Percentiles rank a stretch among this genome's conserved stretches.
phyloP scores from a whole-genome alignment of 2,888 invertebrate genomes.

The Ophonus ardosiacus region DNA sequence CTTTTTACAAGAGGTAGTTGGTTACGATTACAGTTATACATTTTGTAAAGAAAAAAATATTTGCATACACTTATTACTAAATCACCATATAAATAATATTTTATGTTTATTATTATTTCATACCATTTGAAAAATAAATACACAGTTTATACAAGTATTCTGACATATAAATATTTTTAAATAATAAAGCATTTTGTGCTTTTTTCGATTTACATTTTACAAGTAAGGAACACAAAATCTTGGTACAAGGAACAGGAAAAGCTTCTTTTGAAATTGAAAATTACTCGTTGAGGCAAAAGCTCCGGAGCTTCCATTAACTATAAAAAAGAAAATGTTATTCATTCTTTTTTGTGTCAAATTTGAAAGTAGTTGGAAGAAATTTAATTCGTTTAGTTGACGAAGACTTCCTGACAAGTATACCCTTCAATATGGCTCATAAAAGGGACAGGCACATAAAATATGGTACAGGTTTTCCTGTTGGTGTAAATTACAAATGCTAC shows the following conservation, averaged over 20 bases:
- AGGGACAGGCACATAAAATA: background rate
- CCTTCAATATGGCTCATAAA: background rate
- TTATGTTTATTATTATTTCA: too few relatives aligned
- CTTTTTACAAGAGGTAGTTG: too few relatives aligned
- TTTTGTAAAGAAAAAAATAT: too few relatives aligned
- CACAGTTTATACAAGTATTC: too few relatives aligned
- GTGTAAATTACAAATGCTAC: background rate
- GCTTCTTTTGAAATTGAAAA: background rate
- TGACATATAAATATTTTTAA: too few relatives aligned
- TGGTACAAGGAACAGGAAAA: background rate
- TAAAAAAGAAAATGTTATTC: background rate
- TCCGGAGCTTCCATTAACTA: background rate
- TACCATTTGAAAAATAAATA: too few relatives aligned
- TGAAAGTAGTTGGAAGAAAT: background rate
- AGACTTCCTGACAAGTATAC: background rate
- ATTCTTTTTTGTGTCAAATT: background rate
- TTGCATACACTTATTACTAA: too few relatives aligned
- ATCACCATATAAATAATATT: too few relatives aligned
- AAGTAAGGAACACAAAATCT: background rate
- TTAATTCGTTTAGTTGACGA: background rate
- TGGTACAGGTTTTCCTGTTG: background rate
- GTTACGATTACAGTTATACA: too few relatives aligned
- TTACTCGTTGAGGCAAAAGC: background rate
- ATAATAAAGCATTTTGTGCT: too few relatives aligned
- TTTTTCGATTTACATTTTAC: too few relatives aligned